Percentiles rank a stretch among this genome's conserved stretches.
These are phyloP conservation scores for Cordilura impudica DNA, from an alignment of 2,888 invertebrate genomes.

Conservation along the genomic window DNA sequence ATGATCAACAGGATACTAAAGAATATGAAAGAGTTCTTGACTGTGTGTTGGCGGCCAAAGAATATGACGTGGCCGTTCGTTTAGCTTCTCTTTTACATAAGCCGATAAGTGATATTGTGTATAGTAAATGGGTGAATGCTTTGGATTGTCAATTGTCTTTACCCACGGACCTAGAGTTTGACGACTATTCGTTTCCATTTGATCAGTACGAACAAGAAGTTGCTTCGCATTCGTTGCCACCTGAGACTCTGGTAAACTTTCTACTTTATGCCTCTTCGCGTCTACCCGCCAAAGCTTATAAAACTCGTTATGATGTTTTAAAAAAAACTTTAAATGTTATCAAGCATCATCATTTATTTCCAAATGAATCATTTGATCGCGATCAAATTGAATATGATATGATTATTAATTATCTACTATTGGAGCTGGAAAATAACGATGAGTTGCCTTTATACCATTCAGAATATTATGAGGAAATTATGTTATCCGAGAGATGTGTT, in stretches of 20 bases:
- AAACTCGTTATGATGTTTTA: conserved; percentile 79
- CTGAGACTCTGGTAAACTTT: conserved; percentile 83
- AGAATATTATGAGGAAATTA: conserved; percentile 76
- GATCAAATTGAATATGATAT: conserved; percentile 78
- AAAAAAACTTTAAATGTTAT: conserved; percentile 75
- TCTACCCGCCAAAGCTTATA: conserved; percentile 73
- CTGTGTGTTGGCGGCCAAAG: conserved; percentile 76
- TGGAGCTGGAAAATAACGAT: conserved; percentile 60
- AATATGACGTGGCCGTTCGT: conserved; percentile 79
- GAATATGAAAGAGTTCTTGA: conserved; percentile 79
- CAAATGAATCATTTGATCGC: conserved; percentile 76
- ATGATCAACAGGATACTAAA: conserved; percentile 64
- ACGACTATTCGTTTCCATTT: conserved; percentile 73
- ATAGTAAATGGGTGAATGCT: conserved; percentile 79
- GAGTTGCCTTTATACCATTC: conserved; percentile 74
- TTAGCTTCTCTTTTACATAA: conserved; percentile 78
- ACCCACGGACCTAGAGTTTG: conserved; percentile 73
- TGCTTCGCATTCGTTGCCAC: conserved; percentile 80
- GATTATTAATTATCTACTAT: conserved; percentile 73
- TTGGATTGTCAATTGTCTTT: conserved; percentile 78
- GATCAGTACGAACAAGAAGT: conserved; percentile 82
- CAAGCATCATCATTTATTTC: conserved; percentile 75
- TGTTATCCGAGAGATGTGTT: conserved; percentile 75
- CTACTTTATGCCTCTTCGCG: conserved; percentile 80
- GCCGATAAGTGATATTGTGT: conserved; percentile 78